These are phyloP conservation scores for Parnassius smintheus DNA, from an alignment of 2,888 invertebrate species.

Conservation along the genomic window DNA sequence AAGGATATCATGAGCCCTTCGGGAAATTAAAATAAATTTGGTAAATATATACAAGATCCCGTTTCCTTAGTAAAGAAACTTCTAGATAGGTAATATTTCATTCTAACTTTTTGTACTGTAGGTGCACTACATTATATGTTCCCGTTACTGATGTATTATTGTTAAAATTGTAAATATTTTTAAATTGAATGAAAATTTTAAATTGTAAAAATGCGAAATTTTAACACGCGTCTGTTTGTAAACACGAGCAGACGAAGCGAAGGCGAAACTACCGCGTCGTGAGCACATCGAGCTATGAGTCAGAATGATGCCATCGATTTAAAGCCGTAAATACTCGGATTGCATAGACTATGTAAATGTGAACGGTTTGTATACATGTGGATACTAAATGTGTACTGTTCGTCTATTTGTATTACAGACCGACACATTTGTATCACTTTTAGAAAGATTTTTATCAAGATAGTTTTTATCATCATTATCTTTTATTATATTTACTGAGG, in stretches of 20 bases:
- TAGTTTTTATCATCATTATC: too few relatives aligned
- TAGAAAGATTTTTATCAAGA: too few relatives aligned
- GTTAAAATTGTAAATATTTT: too few relatives aligned
- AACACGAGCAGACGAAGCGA: conserved; percentile 51
- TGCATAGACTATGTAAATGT: conserved; percentile 18
- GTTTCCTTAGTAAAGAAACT: too few relatives aligned
- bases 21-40: conserved; percentile 73
- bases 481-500: too few relatives aligned
- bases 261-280: conserved; percentile 33
- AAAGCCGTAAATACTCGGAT: conserved; percentile 33
- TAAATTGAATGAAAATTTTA: not conserved
- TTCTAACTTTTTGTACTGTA: too few relatives aligned
- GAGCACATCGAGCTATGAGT: conserved; percentile 46
- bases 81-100: too few relatives aligned
- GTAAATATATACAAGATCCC: conserved; percentile 34
- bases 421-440: too few relatives aligned
- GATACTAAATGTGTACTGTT: too few relatives aligned
- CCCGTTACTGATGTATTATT: too few relatives aligned
- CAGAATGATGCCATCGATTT: conserved; percentile 59
- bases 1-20: conserved; percentile 62
- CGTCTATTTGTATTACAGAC: too few relatives aligned
- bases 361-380: conserved; percentile 6
- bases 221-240: conserved; percentile 48
- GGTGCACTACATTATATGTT: too few relatives aligned
- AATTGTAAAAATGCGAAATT: conserved; percentile 21